Percentiles rank a stretch among this genome's conserved stretches.
Evolutionary conservation across 1,140 invertebrate species (phyloP).

Genomic region (Pinna nobilis): DNA sequence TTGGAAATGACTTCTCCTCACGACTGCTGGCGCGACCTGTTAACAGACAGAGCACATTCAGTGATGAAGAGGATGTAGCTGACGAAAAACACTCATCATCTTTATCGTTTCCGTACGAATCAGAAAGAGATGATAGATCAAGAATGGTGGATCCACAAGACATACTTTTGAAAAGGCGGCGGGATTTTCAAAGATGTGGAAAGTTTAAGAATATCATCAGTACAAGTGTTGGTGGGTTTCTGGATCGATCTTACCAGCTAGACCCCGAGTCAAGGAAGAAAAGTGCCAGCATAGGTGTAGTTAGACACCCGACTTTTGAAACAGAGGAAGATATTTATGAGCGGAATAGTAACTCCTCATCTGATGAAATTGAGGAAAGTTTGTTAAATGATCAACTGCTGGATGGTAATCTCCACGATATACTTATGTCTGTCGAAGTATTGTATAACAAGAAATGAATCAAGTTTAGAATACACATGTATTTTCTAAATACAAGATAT

Average conservation of each 20-base stretch:
- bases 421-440: slow-evolving; percentile 55
- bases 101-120: slow-evolving; percentile 4
- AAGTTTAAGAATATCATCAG: slow-evolving; percentile 11
- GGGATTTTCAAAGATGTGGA: slow-evolving; percentile 15
- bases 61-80: slow-evolving; percentile 22
- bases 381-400: slow-evolving; percentile 53
- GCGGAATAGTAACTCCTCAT: not conserved
- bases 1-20: not conserved
- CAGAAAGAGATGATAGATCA: slow-evolving; percentile 1
- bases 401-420: slow-evolving; percentile 56
- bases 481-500: too few relatives aligned
- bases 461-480: too few relatives aligned
- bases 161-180: slow-evolving; percentile 8
- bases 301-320: slow-evolving; percentile 15
- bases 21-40: not conserved
- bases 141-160: slow-evolving; percentile 26
- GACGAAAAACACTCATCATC: not conserved
- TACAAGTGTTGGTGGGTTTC: slow-evolving; percentile 27
- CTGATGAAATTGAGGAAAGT: slow-evolving; percentile 15
- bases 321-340: slow-evolving; percentile 1
- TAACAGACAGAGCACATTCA: slow-evolving; percentile 22
- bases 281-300: slow-evolving; percentile 29
- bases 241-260: not conserved
- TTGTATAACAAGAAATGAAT: slow-evolving; percentile 54
- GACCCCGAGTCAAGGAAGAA: not conserved